Evolutionary conservation across 2,113 vertebrate genomes (phyloP).

Genomic region (rabbit (Oryctolagus cuniculus)): DNA sequence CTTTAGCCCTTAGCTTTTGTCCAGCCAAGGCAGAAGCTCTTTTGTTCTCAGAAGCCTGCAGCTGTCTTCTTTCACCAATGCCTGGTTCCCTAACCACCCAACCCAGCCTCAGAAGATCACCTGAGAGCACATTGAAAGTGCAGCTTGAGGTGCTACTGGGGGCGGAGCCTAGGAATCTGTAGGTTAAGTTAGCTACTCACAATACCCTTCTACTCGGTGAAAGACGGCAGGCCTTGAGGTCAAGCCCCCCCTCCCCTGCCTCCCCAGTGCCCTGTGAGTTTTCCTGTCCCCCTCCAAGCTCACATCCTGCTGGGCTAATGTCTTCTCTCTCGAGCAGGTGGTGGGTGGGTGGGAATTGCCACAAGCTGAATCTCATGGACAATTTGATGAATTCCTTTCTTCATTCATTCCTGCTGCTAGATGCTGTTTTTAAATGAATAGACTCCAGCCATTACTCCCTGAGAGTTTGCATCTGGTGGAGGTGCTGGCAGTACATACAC

Average conservation of each 20-base stretch:
- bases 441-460: rapidly evolving
- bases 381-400: not conserved
- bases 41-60: not conserved
- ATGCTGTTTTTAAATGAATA: not conserved
- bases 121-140: too few relatives aligned
- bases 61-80: not conserved
- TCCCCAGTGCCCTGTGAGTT: not conserved
- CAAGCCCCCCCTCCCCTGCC: too few relatives aligned
- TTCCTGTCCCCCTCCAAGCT: not conserved
- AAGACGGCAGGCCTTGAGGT: not conserved
- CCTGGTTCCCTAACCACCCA: too few relatives aligned
- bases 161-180: not conserved
- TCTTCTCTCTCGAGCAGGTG: not conserved
- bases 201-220: not conserved
- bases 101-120: not conserved
- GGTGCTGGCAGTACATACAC: rapidly evolving
- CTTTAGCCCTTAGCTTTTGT: not conserved
- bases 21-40: not conserved
- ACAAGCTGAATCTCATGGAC: not conserved
- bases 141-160: not conserved
- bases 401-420: not conserved
- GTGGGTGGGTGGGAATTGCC: not conserved
- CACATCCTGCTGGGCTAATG: not conserved
- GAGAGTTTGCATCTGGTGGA: not conserved
- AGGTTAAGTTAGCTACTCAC: not conserved